phyloP scores from a whole-genome alignment of 2,113 vertebrate species.

The Paedocypris sp. region DNA sequence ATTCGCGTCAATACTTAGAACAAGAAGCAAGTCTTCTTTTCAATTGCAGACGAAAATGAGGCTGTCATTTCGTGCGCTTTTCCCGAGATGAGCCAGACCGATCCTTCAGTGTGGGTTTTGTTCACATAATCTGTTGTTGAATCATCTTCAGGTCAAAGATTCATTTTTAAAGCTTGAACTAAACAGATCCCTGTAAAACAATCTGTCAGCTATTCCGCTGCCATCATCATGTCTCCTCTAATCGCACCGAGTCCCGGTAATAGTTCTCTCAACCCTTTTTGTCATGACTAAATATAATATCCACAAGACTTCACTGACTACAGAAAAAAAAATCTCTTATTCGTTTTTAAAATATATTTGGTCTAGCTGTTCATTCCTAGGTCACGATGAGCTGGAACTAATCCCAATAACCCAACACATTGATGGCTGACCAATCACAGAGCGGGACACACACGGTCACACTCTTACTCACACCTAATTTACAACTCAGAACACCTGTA shows the following conservation, averaged over 20 bases:
- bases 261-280: background rate
- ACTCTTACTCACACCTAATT: slow-evolving; percentile 4
- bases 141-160: background rate
- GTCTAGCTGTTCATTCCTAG: too few species aligned
- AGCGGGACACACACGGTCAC: too few species aligned
- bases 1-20: too few species aligned
- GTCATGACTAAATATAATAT: too few species aligned
- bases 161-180: background rate
- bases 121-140: slow-evolving; percentile 3
- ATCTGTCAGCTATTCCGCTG: background rate
- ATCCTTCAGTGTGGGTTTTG: background rate
- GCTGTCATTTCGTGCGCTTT: background rate
- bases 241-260: background rate
- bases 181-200: slow-evolving; percentile 2
- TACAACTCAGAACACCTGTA: background rate
- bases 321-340: too few species aligned
- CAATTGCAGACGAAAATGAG: background rate
- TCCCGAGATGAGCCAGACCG: background rate
- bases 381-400: too few species aligned
- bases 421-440: too few species aligned
- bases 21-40: slow-evolving; percentile 6
- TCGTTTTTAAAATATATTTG: too few species aligned
- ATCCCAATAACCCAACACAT: too few species aligned
- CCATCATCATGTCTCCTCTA: background rate
- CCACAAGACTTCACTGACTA: too few species aligned